Evolutionary conservation across 2,113 vertebrate species (phyloP).

Genomic region (Corvus hawaiiensis): DNA sequence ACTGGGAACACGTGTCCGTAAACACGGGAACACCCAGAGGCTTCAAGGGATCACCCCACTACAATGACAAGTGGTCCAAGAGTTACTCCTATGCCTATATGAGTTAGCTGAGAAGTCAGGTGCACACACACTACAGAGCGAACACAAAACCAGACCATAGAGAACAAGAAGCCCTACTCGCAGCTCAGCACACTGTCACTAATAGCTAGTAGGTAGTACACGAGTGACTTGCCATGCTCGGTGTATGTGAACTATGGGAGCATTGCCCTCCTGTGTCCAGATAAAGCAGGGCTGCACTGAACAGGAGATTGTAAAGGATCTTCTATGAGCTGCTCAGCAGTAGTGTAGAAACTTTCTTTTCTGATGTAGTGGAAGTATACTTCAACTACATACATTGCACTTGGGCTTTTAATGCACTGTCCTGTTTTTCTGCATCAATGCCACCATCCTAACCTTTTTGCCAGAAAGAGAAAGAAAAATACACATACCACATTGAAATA

Average conservation of each 20-base stretch:
- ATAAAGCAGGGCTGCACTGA: neutral
- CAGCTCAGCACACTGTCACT: neutral
- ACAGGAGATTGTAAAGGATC: neutral
- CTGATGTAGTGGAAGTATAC: neutral
- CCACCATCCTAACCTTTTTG: neutral
- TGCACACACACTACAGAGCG: neutral
- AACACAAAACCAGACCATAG: conserved; percentile 9
- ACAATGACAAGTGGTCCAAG: neutral
- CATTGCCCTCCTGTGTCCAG: neutral
- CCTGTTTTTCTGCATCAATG: conserved; percentile 3
- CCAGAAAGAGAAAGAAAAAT: neutral
- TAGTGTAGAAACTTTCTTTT: conserved; percentile 12
- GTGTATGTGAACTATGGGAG: neutral
- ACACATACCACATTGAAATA: conserved; percentile 49
- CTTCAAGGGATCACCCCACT: neutral
- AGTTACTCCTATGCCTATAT: neutral
- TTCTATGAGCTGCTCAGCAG: neutral
- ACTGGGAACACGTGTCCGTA: neutral
- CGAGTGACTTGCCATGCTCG: neutral
- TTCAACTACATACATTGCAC: conserved; percentile 27
- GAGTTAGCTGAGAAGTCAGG: neutral
- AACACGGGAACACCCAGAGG: neutral
- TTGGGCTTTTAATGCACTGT: conserved; percentile 7
- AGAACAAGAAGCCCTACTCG: conserved; percentile 14
- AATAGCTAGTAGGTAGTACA: neutral